phyloP scores from a whole-genome alignment of 2,797 vertebrate species.

The Mormyrops attenuatus region DNA sequence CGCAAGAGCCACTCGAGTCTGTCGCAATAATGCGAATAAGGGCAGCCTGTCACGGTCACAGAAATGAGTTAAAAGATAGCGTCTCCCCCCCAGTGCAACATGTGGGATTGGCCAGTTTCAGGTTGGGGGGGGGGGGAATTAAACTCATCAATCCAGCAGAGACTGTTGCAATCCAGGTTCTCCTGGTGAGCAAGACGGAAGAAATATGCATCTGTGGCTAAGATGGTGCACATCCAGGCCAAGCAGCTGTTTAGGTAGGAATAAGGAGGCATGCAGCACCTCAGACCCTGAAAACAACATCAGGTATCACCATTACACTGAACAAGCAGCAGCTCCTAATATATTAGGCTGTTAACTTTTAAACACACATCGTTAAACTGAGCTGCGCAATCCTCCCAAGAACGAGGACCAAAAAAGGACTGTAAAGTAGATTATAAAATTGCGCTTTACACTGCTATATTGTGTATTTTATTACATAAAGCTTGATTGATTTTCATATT shows the following conservation, averaged over 20 bases:
- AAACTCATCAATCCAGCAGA: background rate
- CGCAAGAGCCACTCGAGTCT: conserved; percentile 24
- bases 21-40: conserved; percentile 33
- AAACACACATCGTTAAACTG: conserved; percentile 4
- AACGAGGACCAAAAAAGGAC: background rate
- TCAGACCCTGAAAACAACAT: background rate
- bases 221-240: background rate
- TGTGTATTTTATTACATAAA: conserved; percentile 12
- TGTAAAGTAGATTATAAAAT: background rate
- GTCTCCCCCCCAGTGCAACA: conserved; percentile 14
- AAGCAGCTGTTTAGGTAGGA: background rate
- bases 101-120: background rate
- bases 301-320: background rate
- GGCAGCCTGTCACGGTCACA: conserved; percentile 30
- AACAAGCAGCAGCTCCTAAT: background rate
- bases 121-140: background rate
- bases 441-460: background rate
- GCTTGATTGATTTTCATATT: background rate
- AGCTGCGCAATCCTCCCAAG: background rate
- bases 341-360: conserved; percentile 7
- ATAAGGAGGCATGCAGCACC: background rate
- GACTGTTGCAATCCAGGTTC: background rate
- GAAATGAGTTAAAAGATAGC: conserved; percentile 31
- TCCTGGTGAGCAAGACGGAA: background rate
- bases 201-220: background rate